A percentile compares a stretch with the other conserved stretches of the same genome.
phyloP scores from a whole-genome alignment of 1,140 invertebrate species.

The Trichonephila inaurata region DNA sequence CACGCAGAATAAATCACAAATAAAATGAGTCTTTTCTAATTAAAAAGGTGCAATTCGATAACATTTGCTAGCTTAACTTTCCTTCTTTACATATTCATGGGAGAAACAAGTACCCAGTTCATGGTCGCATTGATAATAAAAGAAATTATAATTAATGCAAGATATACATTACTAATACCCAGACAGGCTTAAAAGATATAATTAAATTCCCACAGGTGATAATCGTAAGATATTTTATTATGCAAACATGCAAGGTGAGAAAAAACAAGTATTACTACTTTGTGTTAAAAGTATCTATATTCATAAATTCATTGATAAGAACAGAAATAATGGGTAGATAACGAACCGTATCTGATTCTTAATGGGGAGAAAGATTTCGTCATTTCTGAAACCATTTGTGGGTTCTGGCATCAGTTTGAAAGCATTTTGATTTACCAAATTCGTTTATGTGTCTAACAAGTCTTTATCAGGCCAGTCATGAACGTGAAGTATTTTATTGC shows the following conservation, averaged over 20 bases:
- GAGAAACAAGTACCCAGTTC: neutral
- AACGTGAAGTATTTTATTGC: neutral
- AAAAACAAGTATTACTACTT: neutral
- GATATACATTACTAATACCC: neutral
- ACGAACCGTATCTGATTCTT: neutral
- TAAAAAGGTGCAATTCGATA: neutral
- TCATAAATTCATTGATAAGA: slow-evolving; percentile 2
- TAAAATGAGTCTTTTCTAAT: neutral
- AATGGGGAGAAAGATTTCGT: neutral
- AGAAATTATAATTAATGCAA: neutral
- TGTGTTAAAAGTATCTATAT: neutral
- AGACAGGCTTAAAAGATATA: neutral
- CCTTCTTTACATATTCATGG: neutral
- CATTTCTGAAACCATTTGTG: slow-evolving; percentile 1
- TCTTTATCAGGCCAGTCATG: neutral
- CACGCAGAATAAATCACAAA: neutral
- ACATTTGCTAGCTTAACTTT: neutral
- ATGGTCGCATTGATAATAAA: neutral
- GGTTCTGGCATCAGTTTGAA: neutral
- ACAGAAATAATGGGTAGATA: neutral
- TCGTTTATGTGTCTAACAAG: neutral
- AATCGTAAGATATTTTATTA: neutral
- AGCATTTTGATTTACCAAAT: neutral
- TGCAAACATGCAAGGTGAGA: neutral
- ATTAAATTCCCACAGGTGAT: neutral